Evolutionary conservation across 1,140 invertebrate genomes (phyloP).

Genomic region (Zaprionus davidi): DNA sequence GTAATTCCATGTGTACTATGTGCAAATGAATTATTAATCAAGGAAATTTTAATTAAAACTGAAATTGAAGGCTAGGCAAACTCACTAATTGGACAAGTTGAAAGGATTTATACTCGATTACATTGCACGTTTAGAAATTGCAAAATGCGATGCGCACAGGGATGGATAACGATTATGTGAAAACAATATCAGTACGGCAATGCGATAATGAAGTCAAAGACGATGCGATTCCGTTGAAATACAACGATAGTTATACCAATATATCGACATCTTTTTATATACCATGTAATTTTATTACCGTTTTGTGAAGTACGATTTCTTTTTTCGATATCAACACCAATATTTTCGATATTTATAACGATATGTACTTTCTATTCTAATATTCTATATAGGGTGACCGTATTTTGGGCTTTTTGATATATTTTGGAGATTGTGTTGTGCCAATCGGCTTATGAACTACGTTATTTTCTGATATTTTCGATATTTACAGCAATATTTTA

Average conservation of each 20-base stretch:
- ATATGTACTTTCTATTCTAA: not conserved
- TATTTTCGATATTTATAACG: not conserved
- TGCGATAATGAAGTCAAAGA: not conserved
- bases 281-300: not conserved
- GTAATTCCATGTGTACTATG: constrained; percentile 9
- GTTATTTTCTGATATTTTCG: too few relatives aligned
- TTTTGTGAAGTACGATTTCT: too few relatives aligned
- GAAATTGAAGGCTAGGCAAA: constrained; percentile 33
- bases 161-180: not conserved
- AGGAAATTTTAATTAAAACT: constrained; percentile 35
- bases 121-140: not conserved
- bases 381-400: not conserved
- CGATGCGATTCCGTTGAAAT: too few relatives aligned
- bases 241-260: too few relatives aligned
- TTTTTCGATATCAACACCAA: too few relatives aligned
- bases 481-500: not conserved
- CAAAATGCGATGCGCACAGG: not conserved
- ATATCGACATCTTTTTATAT: too few relatives aligned
- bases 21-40: constrained; percentile 13
- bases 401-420: too few relatives aligned
- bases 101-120: constrained; percentile 21
- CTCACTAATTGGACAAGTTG: constrained; percentile 19
- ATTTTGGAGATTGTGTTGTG: too few relatives aligned
- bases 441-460: not conserved
- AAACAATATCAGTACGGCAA: not conserved